Percentiles rank a stretch among this genome's conserved stretches.
phyloP scores from a whole-genome alignment of 1,140 invertebrate species.

The Prorops nasuta region DNA sequence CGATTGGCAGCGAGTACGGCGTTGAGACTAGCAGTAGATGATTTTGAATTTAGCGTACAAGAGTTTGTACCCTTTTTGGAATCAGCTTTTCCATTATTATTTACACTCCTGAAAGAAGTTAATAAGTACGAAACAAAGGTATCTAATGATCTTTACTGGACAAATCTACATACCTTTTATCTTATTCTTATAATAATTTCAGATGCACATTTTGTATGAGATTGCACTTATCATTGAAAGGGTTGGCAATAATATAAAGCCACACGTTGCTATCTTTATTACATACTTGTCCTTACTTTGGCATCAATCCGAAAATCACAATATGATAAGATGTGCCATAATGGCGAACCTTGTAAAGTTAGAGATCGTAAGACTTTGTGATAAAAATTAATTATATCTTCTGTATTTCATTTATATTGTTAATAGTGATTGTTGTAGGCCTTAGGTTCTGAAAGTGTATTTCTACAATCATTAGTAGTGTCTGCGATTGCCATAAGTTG shows the following conservation, averaged over 20 bases:
- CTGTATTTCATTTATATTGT: not conserved
- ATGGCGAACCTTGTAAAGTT: constrained; percentile 82
- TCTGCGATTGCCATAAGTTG: constrained; percentile 79
- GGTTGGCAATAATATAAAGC: constrained; percentile 73
- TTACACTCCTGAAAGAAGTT: constrained; percentile 82
- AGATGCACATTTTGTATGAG: constrained; percentile 87
- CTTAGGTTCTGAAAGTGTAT: constrained; percentile 61
- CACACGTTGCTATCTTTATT: constrained; percentile 69
- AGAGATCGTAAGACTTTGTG: constrained; percentile 62
- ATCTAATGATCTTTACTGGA: constrained; percentile 24
- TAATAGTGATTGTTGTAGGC: constrained; percentile 52
- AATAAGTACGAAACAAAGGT: constrained; percentile 92
- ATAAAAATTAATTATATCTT: constrained; percentile 5
- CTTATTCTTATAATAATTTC: constrained; percentile 30
- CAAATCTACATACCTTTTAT: not conserved
- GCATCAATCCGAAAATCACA: constrained; percentile 82
- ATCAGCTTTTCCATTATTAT: constrained; percentile 74
- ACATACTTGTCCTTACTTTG: constrained; percentile 84
- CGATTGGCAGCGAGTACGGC: constrained; percentile 76
- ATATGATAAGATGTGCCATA: constrained; percentile 90
- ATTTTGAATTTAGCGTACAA: constrained; percentile 88
- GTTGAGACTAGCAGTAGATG: constrained; percentile 80
- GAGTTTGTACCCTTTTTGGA: constrained; percentile 83
- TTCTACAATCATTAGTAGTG: constrained; percentile 69
- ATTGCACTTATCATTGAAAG: constrained; percentile 88